phyloP scores from a whole-genome alignment of 2,888 invertebrate genomes.

The Agonopterix alstromeriana region DNA sequence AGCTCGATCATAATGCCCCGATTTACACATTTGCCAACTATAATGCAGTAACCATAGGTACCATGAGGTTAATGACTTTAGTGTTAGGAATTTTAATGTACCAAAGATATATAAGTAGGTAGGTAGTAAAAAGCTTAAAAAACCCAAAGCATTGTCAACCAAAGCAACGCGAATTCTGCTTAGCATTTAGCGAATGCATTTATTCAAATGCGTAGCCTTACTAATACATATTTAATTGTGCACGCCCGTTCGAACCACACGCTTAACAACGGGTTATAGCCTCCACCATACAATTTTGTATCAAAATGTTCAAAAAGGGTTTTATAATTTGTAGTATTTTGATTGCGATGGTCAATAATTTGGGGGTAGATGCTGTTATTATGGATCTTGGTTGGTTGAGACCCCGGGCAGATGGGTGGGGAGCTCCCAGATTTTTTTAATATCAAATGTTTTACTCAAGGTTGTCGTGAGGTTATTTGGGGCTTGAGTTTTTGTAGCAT shows the following conservation, averaged over 20 bases:
- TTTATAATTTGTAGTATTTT: conserved; percentile 63
- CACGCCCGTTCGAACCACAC: conserved; percentile 24
- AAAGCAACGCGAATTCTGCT: conserved; percentile 29
- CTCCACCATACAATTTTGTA: conserved; percentile 20
- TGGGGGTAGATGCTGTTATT: conserved; percentile 44
- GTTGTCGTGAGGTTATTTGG: conserved; percentile 21
- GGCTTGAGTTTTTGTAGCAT: too few relatives aligned
- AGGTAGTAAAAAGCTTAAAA: too few relatives aligned
- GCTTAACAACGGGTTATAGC: neutral
- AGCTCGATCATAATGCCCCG: too few relatives aligned
- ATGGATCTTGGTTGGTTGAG: conserved; percentile 38
- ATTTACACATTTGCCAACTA: too few relatives aligned
- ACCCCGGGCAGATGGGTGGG: conserved; percentile 50
- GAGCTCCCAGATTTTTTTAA: conserved; percentile 40
- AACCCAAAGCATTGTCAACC: conserved; percentile 15
- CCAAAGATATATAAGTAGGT: too few relatives aligned
- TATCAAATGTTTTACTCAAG: conserved; percentile 21
- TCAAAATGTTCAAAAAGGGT: conserved; percentile 28
- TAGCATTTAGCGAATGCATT: conserved; percentile 45
- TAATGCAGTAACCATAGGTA: too few relatives aligned
- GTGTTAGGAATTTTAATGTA: too few relatives aligned
- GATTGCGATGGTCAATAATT: conserved; percentile 65
- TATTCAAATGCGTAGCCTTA: conserved; percentile 45
- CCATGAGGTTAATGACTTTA: too few relatives aligned
- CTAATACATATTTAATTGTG: conserved; percentile 67